Evolutionary conservation across 53 echinoderm and acorn worm genomes (phyloP).

Genomic region (Zoroaster sp.): DNA sequence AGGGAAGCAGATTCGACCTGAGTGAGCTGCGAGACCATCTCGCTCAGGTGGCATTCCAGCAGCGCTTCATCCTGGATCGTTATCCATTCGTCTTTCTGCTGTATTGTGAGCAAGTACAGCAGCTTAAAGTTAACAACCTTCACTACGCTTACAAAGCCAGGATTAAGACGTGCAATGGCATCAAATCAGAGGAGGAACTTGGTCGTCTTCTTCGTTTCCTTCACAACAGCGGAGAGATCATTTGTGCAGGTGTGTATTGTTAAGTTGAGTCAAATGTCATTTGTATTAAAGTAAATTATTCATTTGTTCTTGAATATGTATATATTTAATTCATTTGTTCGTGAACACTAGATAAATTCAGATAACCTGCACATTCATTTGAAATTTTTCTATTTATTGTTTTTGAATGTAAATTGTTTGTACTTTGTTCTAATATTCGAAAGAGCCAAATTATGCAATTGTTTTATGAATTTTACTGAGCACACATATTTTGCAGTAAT

Average conservation of each 20-base stretch:
- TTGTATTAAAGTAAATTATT: too few relatives aligned
- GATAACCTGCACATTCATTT: too few relatives aligned
- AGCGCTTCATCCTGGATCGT: background rate
- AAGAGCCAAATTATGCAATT: too few relatives aligned
- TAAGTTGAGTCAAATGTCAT: background rate
- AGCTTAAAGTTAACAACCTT: background rate
- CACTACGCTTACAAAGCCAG: constrained; percentile 25
- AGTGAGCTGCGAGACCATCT: constrained; percentile 8
- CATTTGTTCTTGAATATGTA: too few relatives aligned
- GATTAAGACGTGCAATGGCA: background rate
- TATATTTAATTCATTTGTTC: too few relatives aligned
- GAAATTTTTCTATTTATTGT: too few relatives aligned
- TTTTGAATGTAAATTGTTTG: too few relatives aligned
- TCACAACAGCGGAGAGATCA: constrained; percentile 53
- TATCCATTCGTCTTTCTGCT: constrained; percentile 42
- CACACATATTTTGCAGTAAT: too few relatives aligned
- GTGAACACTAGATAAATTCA: too few relatives aligned
- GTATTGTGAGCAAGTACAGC: constrained; percentile 3
- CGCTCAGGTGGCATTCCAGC: background rate
- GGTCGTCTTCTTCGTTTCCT: constrained; percentile 18
- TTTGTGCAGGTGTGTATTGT: constrained; percentile 38
- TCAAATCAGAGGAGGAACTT: background rate
- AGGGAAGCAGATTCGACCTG: background rate
- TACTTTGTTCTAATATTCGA: too few relatives aligned
- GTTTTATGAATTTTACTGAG: too few relatives aligned